phyloP scores from a whole-genome alignment of 2,113 vertebrate genomes.

The Pao palembangensis region DNA sequence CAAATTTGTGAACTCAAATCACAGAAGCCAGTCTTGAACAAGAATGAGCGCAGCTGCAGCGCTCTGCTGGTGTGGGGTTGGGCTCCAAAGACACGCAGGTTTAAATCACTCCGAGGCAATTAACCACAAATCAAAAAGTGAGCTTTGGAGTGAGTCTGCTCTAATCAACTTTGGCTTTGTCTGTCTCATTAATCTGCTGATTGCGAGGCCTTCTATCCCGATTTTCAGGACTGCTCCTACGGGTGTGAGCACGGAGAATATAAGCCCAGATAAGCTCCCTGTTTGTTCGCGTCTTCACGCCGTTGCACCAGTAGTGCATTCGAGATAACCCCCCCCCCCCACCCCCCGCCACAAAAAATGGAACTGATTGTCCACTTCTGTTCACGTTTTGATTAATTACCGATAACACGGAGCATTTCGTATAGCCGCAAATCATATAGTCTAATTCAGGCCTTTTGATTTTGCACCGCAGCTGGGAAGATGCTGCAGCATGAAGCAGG shows the following conservation, averaged over 20 bases:
- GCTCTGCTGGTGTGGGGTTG: slow-evolving; percentile 8
- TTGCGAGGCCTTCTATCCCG: slow-evolving; percentile 20
- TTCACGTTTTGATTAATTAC: slow-evolving; percentile 53
- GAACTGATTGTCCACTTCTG: slow-evolving; percentile 48
- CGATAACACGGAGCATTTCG: slow-evolving; percentile 31
- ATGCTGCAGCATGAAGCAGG: slow-evolving; percentile 27
- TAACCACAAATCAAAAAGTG: slow-evolving; percentile 44
- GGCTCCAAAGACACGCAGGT: slow-evolving; percentile 18
- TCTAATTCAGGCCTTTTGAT: slow-evolving; percentile 10
- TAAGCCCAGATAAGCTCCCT: slow-evolving; percentile 46
- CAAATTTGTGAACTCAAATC: slow-evolving; percentile 19
- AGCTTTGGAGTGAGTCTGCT: slow-evolving; percentile 38
- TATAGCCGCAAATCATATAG: slow-evolving; percentile 31
- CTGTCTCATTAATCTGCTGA: slow-evolving; percentile 64
- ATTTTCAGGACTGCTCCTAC: slow-evolving; percentile 41
- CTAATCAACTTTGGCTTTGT: slow-evolving; percentile 60
- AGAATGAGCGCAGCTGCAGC: slow-evolving; percentile 1
- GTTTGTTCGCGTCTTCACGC: slow-evolving; percentile 39
- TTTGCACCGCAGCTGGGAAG: slow-evolving; percentile 1
- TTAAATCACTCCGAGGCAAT: slow-evolving; percentile 51
- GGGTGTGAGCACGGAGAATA: slow-evolving; percentile 44
- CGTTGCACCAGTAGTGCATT: slow-evolving; percentile 18
- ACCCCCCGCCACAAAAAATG: not conserved
- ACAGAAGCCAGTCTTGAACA: slow-evolving; percentile 22
- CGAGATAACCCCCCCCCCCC: slow-evolving; percentile 31